Percentiles rank a stretch among this genome's conserved stretches.
phyloP scores from a whole-genome alignment of 1,140 invertebrate genomes.

The Calephelis virginiensis region DNA sequence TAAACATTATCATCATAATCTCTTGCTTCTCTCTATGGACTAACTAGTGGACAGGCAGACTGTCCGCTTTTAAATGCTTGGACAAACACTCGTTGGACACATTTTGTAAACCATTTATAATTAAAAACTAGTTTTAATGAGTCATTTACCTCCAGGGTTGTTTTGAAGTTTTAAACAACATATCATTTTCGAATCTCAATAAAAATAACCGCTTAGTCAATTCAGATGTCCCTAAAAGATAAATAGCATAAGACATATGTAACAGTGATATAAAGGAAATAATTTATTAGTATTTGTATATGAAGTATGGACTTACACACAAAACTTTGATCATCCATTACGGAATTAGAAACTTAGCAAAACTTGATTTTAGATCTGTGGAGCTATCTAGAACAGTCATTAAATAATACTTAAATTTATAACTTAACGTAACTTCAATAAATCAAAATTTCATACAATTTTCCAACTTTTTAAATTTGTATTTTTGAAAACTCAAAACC shows the following conservation, averaged over 20 bases:
- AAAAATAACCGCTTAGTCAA: constrained; percentile 49
- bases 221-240: constrained; percentile 51
- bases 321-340: constrained; percentile 57
- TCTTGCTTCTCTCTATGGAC: too few relatives aligned
- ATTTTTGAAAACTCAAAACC: too few relatives aligned
- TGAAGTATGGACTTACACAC: constrained; percentile 44
- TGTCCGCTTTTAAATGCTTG: too few relatives aligned
- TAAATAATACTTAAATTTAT: too few relatives aligned
- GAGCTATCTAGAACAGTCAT: not conserved
- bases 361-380: not conserved
- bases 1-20: too few relatives aligned
- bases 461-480: too few relatives aligned
- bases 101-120: not conserved
- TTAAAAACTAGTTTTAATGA: not conserved
- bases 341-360: not conserved
- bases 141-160: constrained; percentile 62
- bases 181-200: constrained; percentile 60
- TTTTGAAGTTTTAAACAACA: constrained; percentile 64
- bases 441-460: too few relatives aligned
- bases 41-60: too few relatives aligned
- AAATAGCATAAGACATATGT: not conserved
- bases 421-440: too few relatives aligned
- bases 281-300: not conserved
- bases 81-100: too few relatives aligned
- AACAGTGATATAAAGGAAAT: not conserved